Evolutionary conservation across 1,140 invertebrate genomes (phyloP).

Genomic region (Propsilocerus akamusi): DNA sequence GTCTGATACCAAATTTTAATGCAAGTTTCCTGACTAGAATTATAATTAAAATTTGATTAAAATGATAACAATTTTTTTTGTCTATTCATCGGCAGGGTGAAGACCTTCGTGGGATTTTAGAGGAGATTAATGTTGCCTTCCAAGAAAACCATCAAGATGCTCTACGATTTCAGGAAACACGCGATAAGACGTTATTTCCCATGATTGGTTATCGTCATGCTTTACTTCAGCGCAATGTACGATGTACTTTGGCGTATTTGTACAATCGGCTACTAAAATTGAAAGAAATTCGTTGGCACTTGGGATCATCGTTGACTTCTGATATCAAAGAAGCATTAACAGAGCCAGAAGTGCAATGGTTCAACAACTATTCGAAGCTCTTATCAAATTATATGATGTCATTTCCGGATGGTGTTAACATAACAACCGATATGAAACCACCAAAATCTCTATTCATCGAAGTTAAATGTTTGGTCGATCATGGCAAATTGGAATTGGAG

Average conservation of each 20-base stretch:
- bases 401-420: slow-evolving; percentile 66
- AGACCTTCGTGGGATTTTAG: slow-evolving; percentile 45
- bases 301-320: slow-evolving; percentile 71
- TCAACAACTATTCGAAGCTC: slow-evolving; percentile 69
- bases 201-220: slow-evolving; percentile 65
- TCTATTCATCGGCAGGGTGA: slow-evolving; percentile 33
- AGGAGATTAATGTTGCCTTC: slow-evolving; percentile 57
- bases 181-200: slow-evolving; percentile 31
- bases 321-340: slow-evolving; percentile 69
- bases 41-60: too few species aligned
- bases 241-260: slow-evolving; percentile 77
- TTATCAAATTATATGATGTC: slow-evolving; percentile 79
- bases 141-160: slow-evolving; percentile 56
- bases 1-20: neutral
- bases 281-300: slow-evolving; percentile 75
- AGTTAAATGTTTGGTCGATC: slow-evolving; percentile 75
- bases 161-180: slow-evolving; percentile 25
- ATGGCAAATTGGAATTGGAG: slow-evolving; percentile 85
- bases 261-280: slow-evolving; percentile 68
- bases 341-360: slow-evolving; percentile 69
- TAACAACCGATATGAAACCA: slow-evolving; percentile 74
- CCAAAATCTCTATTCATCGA: slow-evolving; percentile 86
- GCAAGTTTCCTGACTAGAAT: neutral
- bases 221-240: slow-evolving; percentile 71
- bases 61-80: too few species aligned